phyloP scores from a whole-genome alignment of 2,888 invertebrate genomes.

The Heteromurus nitidus region DNA sequence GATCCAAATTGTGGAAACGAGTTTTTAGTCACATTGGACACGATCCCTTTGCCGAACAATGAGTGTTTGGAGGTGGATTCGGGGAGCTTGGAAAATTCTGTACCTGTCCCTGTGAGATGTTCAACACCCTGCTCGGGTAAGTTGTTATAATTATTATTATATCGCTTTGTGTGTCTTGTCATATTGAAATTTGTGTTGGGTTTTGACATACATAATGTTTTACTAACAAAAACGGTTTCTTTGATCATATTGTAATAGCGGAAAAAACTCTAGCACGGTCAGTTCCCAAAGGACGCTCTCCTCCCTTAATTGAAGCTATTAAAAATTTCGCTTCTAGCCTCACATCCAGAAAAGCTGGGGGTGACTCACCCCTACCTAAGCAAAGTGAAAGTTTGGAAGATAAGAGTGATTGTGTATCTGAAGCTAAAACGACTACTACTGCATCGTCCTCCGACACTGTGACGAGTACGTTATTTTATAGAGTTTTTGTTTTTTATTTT shows the following conservation, averaged over 20 bases:
- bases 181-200: background rate
- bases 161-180: background rate
- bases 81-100: constrained; percentile 46
- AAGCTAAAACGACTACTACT: constrained; percentile 43
- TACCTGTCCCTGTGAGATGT: constrained; percentile 57
- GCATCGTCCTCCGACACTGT: constrained; percentile 55
- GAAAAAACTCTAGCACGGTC: constrained; percentile 55
- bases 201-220: background rate
- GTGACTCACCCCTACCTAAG: constrained; percentile 30
- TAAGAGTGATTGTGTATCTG: constrained; percentile 60
- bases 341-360: constrained; percentile 38
- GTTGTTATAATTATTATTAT: background rate
- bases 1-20: constrained; percentile 71
- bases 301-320: constrained; percentile 61
- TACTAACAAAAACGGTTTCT: constrained; percentile 5
- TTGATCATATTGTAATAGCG: constrained; percentile 11
- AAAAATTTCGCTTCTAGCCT: constrained; percentile 66
- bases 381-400: constrained; percentile 51
- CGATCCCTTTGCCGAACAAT: constrained; percentile 71
- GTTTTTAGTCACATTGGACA: constrained; percentile 68
- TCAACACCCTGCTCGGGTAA: constrained; percentile 71
- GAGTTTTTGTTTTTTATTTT: background rate
- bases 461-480: constrained; percentile 47
- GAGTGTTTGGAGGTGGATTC: constrained; percentile 69
- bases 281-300: constrained; percentile 65